Conservation (phyloP, 2,113 vertebrate genomes). For the Bubalus kerabau region DNA sequence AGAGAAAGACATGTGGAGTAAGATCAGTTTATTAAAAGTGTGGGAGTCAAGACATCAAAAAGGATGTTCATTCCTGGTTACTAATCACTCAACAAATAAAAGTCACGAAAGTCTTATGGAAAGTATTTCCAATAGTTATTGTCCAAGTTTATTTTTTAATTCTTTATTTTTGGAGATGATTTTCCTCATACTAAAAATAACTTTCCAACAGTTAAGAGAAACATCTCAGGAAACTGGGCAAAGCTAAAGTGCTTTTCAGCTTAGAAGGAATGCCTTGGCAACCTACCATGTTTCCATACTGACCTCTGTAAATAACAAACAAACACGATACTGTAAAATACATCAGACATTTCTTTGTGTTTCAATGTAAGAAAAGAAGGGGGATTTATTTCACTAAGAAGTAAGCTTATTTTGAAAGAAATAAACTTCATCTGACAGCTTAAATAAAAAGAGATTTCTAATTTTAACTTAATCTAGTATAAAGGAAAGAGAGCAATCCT, state of each 20-base stretch:
- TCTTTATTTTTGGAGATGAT: not conserved
- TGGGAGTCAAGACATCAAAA: not conserved
- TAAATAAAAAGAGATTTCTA: not conserved
- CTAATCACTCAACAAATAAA: not conserved
- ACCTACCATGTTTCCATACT: not conserved
- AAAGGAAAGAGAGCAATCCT: not conserved
- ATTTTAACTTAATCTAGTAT: not conserved
- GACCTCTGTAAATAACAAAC: not conserved
- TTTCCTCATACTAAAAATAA: not conserved
- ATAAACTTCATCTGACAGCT: not conserved
- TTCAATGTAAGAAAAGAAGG: not conserved
- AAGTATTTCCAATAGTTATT: not conserved
- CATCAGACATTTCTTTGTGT: not conserved
- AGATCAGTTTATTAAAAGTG: not conserved
- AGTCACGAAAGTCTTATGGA: not conserved
- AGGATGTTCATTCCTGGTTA: not conserved
- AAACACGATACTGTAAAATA: not conserved
- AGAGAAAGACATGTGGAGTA: not conserved
- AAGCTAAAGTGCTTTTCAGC: not conserved
- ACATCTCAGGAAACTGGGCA: not conserved
- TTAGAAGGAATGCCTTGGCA: not conserved
- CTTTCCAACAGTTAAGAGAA: not conserved
- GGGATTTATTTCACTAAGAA: not conserved
- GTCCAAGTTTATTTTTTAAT: not conserved
- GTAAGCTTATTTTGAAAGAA: slow-evolving; percentile 27